These are phyloP conservation scores for Aegithalos caudatus DNA, from an alignment of 2,113 vertebrate genomes.

Conservation along the genomic window DNA sequence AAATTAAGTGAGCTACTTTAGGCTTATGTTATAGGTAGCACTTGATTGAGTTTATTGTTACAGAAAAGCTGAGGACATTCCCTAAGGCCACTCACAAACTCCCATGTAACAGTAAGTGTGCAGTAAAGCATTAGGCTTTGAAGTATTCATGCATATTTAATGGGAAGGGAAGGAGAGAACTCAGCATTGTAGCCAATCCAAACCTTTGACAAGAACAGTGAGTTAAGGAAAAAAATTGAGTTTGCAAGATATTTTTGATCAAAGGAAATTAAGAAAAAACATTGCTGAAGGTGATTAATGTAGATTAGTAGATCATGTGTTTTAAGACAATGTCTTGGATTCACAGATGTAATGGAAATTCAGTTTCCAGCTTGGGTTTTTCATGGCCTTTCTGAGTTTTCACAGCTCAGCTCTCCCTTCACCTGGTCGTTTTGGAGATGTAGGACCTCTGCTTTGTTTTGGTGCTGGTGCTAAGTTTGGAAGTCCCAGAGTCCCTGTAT, in stretches of 20 bases:
- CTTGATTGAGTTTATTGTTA: conserved; percentile 31
- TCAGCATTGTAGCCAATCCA: neutral
- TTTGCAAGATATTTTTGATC: neutral
- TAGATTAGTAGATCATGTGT: neutral
- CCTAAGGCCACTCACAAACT: conserved; percentile 18
- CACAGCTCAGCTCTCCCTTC: neutral
- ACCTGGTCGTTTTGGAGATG: neutral
- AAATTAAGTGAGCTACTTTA: neutral
- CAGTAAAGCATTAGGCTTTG: conserved; percentile 11
- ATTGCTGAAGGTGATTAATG: neutral
- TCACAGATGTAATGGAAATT: neutral
- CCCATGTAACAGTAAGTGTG: neutral
- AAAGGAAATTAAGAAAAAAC: neutral
- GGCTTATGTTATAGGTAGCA: neutral
- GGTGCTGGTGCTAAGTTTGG: neutral
- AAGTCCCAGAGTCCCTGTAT: neutral
- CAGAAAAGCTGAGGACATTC: conserved; percentile 27
- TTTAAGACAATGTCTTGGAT: neutral
- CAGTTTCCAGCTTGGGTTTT: neutral
- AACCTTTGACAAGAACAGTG: neutral
- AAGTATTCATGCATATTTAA: conserved; percentile 43
- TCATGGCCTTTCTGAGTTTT: neutral
- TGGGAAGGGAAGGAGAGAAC: neutral
- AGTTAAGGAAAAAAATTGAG: neutral
- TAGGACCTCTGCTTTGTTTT: neutral